A percentile compares a stretch with the other conserved stretches of the same genome.
phyloP scores from a whole-genome alignment of 2,113 vertebrate species.

The Hypocryptadius cinnamomeus region DNA sequence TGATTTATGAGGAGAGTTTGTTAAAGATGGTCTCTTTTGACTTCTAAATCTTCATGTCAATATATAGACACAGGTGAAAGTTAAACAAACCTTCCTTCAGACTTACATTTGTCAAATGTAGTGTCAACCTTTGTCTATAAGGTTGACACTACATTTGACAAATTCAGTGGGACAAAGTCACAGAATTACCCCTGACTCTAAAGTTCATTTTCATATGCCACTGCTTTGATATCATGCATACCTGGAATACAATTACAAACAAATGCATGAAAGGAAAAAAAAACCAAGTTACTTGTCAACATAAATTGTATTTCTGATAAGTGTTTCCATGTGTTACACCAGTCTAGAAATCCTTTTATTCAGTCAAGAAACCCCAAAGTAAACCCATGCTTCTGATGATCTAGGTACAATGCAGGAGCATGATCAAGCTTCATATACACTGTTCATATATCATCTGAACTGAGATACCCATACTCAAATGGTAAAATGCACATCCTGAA shows the following conservation, averaged over 20 bases:
- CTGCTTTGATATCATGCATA: not conserved
- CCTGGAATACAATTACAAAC: not conserved
- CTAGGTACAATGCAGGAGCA: not conserved
- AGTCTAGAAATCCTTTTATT: not conserved
- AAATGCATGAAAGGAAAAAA: not conserved
- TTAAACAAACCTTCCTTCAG: not conserved
- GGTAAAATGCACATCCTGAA: not conserved
- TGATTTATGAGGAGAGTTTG: not conserved
- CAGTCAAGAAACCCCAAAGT: not conserved
- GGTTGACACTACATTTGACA: not conserved
- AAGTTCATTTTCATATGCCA: not conserved
- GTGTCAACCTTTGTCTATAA: not conserved
- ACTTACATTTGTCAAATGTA: too few species aligned
- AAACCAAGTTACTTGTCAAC: not conserved
- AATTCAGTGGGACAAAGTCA: not conserved
- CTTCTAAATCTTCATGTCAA: not conserved
- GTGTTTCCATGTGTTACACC: not conserved
- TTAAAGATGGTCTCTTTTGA: not conserved
- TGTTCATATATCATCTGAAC: not conserved
- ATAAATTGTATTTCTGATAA: not conserved
- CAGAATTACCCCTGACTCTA: not conserved
- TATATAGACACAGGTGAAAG: not conserved
- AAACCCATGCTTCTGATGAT: not conserved
- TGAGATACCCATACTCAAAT: not conserved
- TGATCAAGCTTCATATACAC: not conserved